phyloP scores from a whole-genome alignment of 2,113 vertebrate genomes.

The Platysteira castanea region DNA sequence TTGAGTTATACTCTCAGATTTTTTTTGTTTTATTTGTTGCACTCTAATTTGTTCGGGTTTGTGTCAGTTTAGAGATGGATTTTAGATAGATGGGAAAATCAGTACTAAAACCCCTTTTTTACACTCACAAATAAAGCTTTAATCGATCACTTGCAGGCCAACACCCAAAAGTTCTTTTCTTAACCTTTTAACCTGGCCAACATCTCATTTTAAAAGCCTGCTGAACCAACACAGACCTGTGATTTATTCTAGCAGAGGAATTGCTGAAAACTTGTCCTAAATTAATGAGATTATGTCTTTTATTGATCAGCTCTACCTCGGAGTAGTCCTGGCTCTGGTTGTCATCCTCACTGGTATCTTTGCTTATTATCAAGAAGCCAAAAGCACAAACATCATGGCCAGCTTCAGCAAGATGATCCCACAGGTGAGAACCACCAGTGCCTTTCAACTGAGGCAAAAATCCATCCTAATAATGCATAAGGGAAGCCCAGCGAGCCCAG shows the following conservation, averaged over 20 bases:
- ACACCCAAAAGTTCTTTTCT: neutral
- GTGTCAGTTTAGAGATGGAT: neutral
- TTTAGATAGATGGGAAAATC: neutral
- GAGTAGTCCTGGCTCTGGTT: slow-evolving; percentile 72
- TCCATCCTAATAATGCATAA: fast-evolving
- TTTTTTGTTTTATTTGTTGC: neutral
- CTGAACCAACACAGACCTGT: neutral
- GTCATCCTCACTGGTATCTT: slow-evolving; percentile 79
- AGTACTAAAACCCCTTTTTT: neutral
- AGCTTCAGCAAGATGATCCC: slow-evolving; percentile 83
- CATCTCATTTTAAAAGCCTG: neutral
- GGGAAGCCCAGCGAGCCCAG: neutral
- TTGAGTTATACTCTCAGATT: neutral
- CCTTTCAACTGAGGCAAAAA: neutral
- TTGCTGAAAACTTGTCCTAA: neutral
- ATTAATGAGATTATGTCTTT: neutral
- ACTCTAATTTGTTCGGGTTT: neutral
- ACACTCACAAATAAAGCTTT: neutral
- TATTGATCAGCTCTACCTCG: slow-evolving; percentile 73
- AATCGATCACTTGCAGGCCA: neutral
- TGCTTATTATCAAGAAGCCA: slow-evolving; percentile 83
- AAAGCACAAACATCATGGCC: slow-evolving; percentile 84
- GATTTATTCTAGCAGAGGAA: neutral
- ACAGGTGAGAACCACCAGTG: slow-evolving; percentile 65
- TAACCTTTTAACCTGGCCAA: neutral